phyloP scores from a whole-genome alignment of 1,140 invertebrate genomes.

The Cryptotermes secundus region DNA sequence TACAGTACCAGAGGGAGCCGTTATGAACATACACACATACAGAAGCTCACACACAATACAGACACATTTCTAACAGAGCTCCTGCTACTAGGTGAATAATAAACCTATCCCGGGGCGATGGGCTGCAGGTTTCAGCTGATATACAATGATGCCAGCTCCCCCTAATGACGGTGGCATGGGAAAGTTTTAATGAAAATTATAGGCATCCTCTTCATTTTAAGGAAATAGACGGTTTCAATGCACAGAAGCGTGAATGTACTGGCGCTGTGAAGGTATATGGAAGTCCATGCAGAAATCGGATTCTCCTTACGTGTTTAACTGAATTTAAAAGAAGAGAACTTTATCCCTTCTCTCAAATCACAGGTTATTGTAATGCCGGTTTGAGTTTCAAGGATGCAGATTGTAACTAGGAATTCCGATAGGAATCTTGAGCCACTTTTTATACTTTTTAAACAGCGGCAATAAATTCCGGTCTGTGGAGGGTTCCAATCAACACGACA shows the following conservation, averaged over 20 bases:
- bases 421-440: too few relatives aligned
- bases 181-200: conserved; percentile 19
- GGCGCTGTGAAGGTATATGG: background rate
- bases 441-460: too few relatives aligned
- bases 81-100: background rate
- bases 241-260: background rate
- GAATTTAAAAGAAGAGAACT: background rate
- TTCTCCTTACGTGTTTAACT: background rate
- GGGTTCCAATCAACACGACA: too few relatives aligned
- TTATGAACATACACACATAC: background rate
- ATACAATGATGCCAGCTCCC: background rate
- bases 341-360: background rate
- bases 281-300: background rate
- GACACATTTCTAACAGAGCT: background rate
- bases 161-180: background rate
- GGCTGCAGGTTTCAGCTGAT: background rate
- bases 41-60: background rate
- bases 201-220: background rate
- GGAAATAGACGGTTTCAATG: background rate
- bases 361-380: background rate
- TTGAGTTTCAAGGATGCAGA: too few relatives aligned
- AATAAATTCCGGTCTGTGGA: too few relatives aligned
- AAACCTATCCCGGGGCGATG: background rate
- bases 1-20: background rate
- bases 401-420: too few relatives aligned